A percentile compares a stretch with the other conserved stretches of the same genome.
These are phyloP conservation scores for Azorinus chamasolen DNA, from an alignment of 2,888 invertebrate genomes.

Conservation along the genomic window DNA sequence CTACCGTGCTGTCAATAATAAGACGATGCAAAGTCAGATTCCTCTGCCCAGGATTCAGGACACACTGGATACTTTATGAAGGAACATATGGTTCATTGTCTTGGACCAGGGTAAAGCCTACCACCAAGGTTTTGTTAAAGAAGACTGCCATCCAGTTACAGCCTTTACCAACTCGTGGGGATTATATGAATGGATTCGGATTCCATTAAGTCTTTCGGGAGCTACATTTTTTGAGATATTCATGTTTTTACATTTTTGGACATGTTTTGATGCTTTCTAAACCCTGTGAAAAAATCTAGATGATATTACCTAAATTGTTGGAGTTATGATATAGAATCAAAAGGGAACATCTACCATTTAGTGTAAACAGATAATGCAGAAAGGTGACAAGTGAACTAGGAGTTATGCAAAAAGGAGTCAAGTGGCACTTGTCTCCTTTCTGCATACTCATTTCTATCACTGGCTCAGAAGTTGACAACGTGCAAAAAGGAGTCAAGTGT, in stretches of 20 bases:
- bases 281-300: too few relatives aligned
- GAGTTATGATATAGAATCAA: too few relatives aligned
- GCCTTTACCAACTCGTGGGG: slow-evolving; percentile 62
- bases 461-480: slow-evolving; percentile 53
- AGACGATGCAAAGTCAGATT: slow-evolving; percentile 32
- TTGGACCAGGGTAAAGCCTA: slow-evolving; percentile 64
- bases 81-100: slow-evolving; percentile 50
- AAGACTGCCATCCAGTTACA: slow-evolving; percentile 38
- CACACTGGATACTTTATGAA: slow-evolving; percentile 49
- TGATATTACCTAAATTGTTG: too few relatives aligned
- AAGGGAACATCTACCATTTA: too few relatives aligned
- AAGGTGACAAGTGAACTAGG: too few relatives aligned
- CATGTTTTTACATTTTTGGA: slow-evolving; percentile 48
- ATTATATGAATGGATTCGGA: slow-evolving; percentile 55
- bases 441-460: too few relatives aligned
- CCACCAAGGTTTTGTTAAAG: slow-evolving; percentile 60
- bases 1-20: slow-evolving; percentile 51
- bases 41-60: slow-evolving; percentile 64
- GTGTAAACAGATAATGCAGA: too few relatives aligned
- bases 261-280: slow-evolving; percentile 30
- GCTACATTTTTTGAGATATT: slow-evolving; percentile 53
- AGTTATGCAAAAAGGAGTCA: too few relatives aligned
- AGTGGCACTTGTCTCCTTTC: too few relatives aligned
- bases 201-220: slow-evolving; percentile 53
- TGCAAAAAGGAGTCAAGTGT: slow-evolving; percentile 54